Conservation (phyloP, 2,888 invertebrate genomes). For the Pandemis heparana region DNA sequence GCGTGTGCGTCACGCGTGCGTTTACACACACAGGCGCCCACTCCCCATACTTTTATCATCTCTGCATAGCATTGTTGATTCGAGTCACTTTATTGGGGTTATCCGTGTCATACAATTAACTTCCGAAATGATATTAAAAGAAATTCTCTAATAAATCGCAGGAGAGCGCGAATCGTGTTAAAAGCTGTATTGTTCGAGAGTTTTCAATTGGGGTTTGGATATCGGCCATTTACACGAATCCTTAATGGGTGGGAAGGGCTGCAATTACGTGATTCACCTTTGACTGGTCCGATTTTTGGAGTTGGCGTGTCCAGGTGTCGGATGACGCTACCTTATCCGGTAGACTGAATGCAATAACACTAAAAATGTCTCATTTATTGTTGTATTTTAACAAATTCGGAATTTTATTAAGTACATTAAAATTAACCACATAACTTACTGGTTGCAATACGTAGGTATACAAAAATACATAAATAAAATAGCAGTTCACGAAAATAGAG, state of each 20-base stretch:
- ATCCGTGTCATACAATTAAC: slow-evolving; percentile 68
- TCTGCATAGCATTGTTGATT: slow-evolving; percentile 70
- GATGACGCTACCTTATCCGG: slow-evolving; percentile 55
- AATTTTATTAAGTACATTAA: slow-evolving; percentile 22
- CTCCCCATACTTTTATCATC: slow-evolving; percentile 69
- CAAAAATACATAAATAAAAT: neutral
- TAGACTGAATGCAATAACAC: slow-evolving; percentile 51
- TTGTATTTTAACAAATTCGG: slow-evolving; percentile 24
- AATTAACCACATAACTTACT: slow-evolving; percentile 8
- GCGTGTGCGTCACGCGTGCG: slow-evolving; percentile 57
- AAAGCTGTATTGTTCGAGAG: slow-evolving; percentile 47
- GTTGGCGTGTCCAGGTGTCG: slow-evolving; percentile 22
- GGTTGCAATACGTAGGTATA: neutral
- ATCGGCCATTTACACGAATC: slow-evolving; percentile 34
- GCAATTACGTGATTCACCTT: slow-evolving; percentile 55
- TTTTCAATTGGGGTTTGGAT: slow-evolving; percentile 32
- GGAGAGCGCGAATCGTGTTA: slow-evolving; percentile 49
- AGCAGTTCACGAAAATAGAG: neutral
- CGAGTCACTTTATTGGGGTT: slow-evolving; percentile 70
- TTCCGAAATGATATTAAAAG: slow-evolving; percentile 54
- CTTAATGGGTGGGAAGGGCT: slow-evolving; percentile 37
- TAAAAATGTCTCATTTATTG: slow-evolving; percentile 52
- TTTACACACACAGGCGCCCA: slow-evolving; percentile 57
- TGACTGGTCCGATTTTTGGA: slow-evolving; percentile 51
- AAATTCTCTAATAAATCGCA: slow-evolving; percentile 55